Evolutionary conservation across 2,113 vertebrate genomes (phyloP).

Genomic region (Chelonoidis abingdonii): DNA sequence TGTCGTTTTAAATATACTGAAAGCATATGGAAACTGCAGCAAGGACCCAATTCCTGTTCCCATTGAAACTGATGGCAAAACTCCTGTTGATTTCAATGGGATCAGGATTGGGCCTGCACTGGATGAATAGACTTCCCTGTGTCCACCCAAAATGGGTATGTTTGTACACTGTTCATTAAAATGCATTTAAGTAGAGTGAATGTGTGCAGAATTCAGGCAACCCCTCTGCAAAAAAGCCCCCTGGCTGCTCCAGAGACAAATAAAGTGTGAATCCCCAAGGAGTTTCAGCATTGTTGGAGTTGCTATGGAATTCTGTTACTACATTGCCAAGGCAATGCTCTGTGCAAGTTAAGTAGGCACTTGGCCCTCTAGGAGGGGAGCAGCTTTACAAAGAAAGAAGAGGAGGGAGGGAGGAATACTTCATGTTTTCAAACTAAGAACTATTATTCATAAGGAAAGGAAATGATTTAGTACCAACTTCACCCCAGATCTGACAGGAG

Average conservation of each 20-base stretch:
- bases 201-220: conserved; percentile 35
- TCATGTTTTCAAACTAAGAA: conserved; percentile 34
- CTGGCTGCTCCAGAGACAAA: conserved; percentile 40
- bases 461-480: background rate
- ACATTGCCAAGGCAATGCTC: background rate
- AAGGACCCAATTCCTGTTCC: rapidly evolving
- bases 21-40: background rate
- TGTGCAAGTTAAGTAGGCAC: conserved; percentile 17
- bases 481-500: conserved; percentile 3
- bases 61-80: rapidly evolving
- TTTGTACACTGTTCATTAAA: conserved; percentile 78
- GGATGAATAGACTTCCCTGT: conserved; percentile 23
- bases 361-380: background rate
- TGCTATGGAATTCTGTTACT: conserved; percentile 25
- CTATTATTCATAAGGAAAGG: conserved; percentile 28
- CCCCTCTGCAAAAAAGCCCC: conserved; percentile 55
- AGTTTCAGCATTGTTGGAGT: conserved; percentile 4
- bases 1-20: background rate
- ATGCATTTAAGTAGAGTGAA: conserved; percentile 68
- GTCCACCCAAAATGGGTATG: background rate
- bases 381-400: conserved; percentile 45
- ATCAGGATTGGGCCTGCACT: background rate
- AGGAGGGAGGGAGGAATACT: background rate
- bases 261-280: background rate
- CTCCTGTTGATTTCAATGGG: background rate